phyloP scores from a whole-genome alignment of 1,140 invertebrate species.

The Mamestra configurata region DNA sequence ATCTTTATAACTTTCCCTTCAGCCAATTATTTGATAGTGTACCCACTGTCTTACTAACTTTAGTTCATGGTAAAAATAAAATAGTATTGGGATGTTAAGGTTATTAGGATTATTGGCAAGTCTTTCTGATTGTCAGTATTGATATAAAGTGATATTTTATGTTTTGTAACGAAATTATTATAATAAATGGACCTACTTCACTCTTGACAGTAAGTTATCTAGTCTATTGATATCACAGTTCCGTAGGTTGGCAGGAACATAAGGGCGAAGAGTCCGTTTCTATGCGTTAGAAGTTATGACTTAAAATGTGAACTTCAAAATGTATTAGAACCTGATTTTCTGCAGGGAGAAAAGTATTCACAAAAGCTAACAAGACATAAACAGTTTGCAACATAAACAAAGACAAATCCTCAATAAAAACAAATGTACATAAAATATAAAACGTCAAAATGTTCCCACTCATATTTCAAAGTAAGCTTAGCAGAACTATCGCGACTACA shows the following conservation, averaged over 20 bases:
- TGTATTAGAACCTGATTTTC: too few relatives aligned
- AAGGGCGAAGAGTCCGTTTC: too few relatives aligned
- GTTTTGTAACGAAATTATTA: too few relatives aligned
- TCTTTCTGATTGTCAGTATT: too few relatives aligned
- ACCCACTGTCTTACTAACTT: not conserved
- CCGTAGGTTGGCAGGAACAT: too few relatives aligned
- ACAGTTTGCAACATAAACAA: not conserved
- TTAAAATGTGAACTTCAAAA: too few relatives aligned
- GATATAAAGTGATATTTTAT: too few relatives aligned
- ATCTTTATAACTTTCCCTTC: conserved; percentile 3
- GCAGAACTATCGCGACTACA: conserved; percentile 16
- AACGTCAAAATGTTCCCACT: not conserved
- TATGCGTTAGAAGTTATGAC: too few relatives aligned
- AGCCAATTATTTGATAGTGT: conserved; percentile 30
- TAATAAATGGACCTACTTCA: too few relatives aligned
- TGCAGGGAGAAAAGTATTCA: too few relatives aligned
- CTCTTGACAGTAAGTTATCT: too few relatives aligned
- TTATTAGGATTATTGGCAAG: conserved; percentile 15
- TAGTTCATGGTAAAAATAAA: conserved; percentile 3
- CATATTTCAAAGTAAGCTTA: conserved; percentile 29
- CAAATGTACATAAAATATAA: conserved; percentile 27
- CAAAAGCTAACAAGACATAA: not conserved
- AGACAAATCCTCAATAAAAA: conserved; percentile 6
- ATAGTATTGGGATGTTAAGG: not conserved
- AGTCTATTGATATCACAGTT: too few relatives aligned